Percentiles rank a stretch among this genome's conserved stretches.
These are phyloP conservation scores for Propithecus coquereli DNA, from an alignment of 2,113 vertebrate species.

Conservation along the genomic window DNA sequence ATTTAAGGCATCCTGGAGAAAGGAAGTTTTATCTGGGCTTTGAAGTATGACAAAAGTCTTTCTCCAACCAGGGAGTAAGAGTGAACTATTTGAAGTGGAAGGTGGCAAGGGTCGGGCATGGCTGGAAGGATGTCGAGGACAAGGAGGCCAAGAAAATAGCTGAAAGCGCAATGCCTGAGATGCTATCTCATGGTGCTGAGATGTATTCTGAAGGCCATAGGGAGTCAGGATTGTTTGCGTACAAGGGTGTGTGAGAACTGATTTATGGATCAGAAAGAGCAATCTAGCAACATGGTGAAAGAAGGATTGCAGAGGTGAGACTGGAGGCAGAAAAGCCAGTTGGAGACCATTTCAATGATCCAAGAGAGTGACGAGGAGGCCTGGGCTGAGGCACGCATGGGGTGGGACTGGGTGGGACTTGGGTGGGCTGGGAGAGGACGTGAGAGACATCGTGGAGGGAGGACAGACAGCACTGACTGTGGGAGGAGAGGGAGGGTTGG, in stretches of 20 bases:
- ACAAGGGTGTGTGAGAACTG: rapidly evolving
- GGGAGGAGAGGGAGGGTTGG: background rate
- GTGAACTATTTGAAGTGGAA: background rate
- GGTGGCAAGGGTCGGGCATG: background rate
- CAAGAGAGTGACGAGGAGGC: background rate
- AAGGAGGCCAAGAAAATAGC: background rate
- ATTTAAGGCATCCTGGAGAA: background rate
- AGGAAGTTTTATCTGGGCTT: background rate
- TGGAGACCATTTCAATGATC: background rate
- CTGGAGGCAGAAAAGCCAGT: background rate
- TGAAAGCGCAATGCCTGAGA: background rate
- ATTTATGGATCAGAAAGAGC: background rate
- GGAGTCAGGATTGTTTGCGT: background rate
- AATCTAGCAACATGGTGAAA: background rate
- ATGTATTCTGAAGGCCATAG: background rate
- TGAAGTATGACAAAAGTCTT: background rate
- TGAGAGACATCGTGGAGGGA: background rate
- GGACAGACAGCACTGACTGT: background rate
- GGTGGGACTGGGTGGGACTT: background rate
- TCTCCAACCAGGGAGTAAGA: background rate
- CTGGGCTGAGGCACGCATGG: background rate
- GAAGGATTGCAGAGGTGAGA: background rate
- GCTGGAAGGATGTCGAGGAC: background rate
- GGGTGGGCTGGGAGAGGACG: background rate
- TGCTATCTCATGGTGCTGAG: background rate